phyloP scores from a whole-genome alignment of 2,888 invertebrate species.

The Drosophila acutilabella region DNA sequence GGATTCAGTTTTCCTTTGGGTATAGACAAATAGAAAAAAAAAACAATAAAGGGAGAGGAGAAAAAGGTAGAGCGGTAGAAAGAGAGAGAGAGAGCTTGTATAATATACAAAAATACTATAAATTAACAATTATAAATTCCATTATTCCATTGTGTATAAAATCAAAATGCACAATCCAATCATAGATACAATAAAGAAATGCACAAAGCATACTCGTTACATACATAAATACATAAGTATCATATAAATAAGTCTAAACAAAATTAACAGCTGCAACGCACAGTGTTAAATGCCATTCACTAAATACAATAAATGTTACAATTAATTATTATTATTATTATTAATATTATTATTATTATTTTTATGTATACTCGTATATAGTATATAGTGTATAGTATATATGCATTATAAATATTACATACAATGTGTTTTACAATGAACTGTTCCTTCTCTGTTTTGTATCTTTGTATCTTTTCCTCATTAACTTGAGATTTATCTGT shows the following conservation, averaged over 20 bases:
- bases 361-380: slow-evolving; percentile 48
- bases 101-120: slow-evolving; percentile 69
- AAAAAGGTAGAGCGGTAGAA: not conserved
- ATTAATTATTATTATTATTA: slow-evolving; percentile 53
- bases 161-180: slow-evolving; percentile 65
- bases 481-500: slow-evolving; percentile 17
- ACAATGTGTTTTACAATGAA: slow-evolving; percentile 58
- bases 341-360: slow-evolving; percentile 39
- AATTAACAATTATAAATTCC: slow-evolving; percentile 70
- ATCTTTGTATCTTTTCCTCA: slow-evolving; percentile 6
- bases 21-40: slow-evolving; percentile 14
- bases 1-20: slow-evolving; percentile 10
- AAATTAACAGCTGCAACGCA: slow-evolving; percentile 70
- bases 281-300: slow-evolving; percentile 81
- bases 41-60: not conserved
- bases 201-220: slow-evolving; percentile 43
- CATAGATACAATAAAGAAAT: slow-evolving; percentile 55
- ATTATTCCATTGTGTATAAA: slow-evolving; percentile 55
- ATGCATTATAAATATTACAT: slow-evolving; percentile 64
- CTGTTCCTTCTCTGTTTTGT: slow-evolving; percentile 26
- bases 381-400: slow-evolving; percentile 55
- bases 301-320: slow-evolving; percentile 71
- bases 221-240: slow-evolving; percentile 56
- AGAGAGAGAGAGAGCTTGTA: slow-evolving; percentile 47
- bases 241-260: slow-evolving; percentile 72